phyloP scores from a whole-genome alignment of 2,113 vertebrate species.

The Laticauda colubrina region DNA sequence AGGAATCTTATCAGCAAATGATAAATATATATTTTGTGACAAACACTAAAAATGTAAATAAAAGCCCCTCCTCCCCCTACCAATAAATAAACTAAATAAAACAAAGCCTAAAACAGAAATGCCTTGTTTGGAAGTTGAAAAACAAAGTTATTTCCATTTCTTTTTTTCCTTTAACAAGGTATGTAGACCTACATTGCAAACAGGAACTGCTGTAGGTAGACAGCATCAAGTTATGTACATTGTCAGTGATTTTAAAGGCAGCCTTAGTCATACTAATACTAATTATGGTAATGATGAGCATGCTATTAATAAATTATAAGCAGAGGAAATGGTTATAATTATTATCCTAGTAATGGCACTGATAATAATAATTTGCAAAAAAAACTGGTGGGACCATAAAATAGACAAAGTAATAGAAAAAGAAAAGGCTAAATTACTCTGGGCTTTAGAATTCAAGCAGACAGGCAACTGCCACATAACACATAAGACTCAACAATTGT shows the following conservation, averaged over 20 bases:
- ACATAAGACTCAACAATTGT: neutral
- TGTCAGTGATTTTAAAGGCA: neutral
- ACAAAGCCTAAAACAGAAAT: neutral
- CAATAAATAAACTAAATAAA: neutral
- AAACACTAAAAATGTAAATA: neutral
- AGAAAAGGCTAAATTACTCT: neutral
- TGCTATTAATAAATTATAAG: neutral
- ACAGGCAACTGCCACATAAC: neutral
- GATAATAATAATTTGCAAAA: neutral
- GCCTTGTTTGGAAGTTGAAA: neutral
- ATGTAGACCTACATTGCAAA: neutral
- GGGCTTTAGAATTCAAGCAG: neutral
- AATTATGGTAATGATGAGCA: neutral
- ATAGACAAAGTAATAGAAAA: neutral
- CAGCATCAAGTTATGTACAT: too few relatives aligned
- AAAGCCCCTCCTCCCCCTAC: neutral
- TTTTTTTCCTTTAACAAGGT: neutral
- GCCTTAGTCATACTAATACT: neutral
- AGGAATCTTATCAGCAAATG: neutral
- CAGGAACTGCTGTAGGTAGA: neutral
- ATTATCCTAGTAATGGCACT: neutral
- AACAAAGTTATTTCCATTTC: neutral
- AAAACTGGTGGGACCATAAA: neutral
- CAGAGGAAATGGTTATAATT: neutral
- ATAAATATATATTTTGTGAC: neutral